Conservation (phyloP, 92 coral and sea anemone genomes). For the Epizoanthus stellaris region DNA sequence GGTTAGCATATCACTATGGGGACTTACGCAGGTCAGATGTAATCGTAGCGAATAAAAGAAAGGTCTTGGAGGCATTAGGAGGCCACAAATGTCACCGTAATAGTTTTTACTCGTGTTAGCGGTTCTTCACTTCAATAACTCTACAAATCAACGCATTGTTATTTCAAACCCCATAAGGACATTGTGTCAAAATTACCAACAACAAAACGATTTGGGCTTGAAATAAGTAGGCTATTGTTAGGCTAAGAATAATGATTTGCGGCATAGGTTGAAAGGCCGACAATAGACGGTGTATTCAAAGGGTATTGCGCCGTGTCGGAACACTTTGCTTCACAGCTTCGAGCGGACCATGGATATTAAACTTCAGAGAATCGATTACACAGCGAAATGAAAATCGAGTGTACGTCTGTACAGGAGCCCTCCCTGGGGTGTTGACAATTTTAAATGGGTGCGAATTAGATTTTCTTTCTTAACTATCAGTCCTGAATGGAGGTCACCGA, state of each 20-base stretch:
- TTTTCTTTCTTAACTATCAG: slow-evolving; percentile 23
- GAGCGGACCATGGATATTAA: slow-evolving; percentile 68
- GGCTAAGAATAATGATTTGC: slow-evolving; percentile 71
- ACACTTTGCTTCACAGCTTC: slow-evolving; percentile 87
- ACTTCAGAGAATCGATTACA: slow-evolving; percentile 63
- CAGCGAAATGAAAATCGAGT: slow-evolving; percentile 5
- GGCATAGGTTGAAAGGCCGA: slow-evolving; percentile 74
- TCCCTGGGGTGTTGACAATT: slow-evolving; percentile 57
- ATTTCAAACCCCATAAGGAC: slow-evolving; percentile 65
- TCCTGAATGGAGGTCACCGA: slow-evolving; percentile 59
- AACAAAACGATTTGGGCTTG: slow-evolving; percentile 82
- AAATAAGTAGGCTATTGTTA: slow-evolving; percentile 85
- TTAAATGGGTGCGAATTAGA: slow-evolving; percentile 70
- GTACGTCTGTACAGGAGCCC: not conserved
- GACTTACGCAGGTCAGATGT: slow-evolving; percentile 31
- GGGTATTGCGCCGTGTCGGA: slow-evolving; percentile 78
- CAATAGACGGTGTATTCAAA: slow-evolving; percentile 61
- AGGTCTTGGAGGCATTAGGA: slow-evolving; percentile 12
- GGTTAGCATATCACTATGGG: slow-evolving; percentile 23
- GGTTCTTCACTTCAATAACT: slow-evolving; percentile 55
- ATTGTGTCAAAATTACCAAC: slow-evolving; percentile 88
- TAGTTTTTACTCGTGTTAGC: slow-evolving; percentile 28
- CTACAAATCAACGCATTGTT: slow-evolving; percentile 76
- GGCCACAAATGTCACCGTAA: slow-evolving; percentile 33
- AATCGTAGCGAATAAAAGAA: slow-evolving; percentile 10